Base-by-base conservation (phyloP, 2,888 invertebrate species). In the Pomacea canaliculata region DNA sequence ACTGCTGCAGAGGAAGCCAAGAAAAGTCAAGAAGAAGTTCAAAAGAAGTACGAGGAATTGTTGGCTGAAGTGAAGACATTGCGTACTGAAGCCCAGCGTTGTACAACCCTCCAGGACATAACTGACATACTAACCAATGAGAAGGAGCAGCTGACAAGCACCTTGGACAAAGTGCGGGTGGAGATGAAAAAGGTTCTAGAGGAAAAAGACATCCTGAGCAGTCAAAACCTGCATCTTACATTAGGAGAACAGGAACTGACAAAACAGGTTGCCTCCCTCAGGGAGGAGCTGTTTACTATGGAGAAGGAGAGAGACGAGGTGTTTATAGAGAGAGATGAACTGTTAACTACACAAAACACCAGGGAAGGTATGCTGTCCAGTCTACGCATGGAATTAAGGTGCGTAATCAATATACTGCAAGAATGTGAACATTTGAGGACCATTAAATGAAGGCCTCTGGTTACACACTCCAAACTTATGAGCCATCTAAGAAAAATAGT, bases 1-100 rank as follows among this genome's bases (percentile, higher is more conserved):
- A 51, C 71, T 84, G 63, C 84, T 85, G 82, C 83, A 83, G 82
- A 85, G 84, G 76, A 86, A 84, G 60, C 74, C 75, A 85, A 84
- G 79, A 85, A 83, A 77, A 73, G 84, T 62, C 80, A 83, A 66
- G 73, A 82, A n/a, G 86, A 86, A 70, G 60, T 85, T 13, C 68
- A 49, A 27, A 78, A 83, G 76, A 84, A 84, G 68, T 72, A 81
- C 27, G 82, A 82, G 59, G 79, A 79, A 49, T 72, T 86, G 66
- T 82, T 84, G 59, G 77, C 80, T 12, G 86, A 86, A 73, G 78
- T 85, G 37, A 83, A 82, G 76, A 82, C 83, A 19, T 71, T 86
- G 23, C 77, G 83, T 72, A 80, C 82, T 5, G 84, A 84, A 48
- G 82, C 81, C 49, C 80, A 84, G 78, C 83, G 83, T 73, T 78